These are phyloP conservation scores for Caenorhabditis sinica DNA, from an alignment of 2,888 invertebrate genomes.

Conservation along the genomic window DNA sequence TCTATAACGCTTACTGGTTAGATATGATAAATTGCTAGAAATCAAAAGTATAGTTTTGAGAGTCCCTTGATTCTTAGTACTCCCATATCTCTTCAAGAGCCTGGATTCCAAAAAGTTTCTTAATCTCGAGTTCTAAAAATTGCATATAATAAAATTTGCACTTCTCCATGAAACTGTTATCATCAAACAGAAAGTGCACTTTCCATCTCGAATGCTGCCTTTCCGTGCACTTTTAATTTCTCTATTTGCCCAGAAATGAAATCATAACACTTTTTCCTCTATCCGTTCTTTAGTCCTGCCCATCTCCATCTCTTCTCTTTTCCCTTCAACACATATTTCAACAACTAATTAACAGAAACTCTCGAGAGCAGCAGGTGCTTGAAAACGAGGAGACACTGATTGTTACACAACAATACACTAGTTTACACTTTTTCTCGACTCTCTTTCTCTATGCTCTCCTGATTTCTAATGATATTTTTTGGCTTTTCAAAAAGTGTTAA, in stretches of 20 bases:
- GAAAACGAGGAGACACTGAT: conserved; percentile 39
- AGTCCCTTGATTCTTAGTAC: no score
- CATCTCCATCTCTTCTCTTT: background rate
- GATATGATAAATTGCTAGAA: no score
- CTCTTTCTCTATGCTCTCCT: conserved; percentile 23
- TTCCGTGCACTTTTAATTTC: conserved; percentile 2
- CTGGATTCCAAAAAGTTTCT: no score
- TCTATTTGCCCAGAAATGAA: background rate
- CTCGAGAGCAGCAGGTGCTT: conserved; percentile 63
- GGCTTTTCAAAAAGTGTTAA: conserved; percentile 34
- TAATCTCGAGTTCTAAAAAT: background rate
- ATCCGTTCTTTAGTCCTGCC: conserved; percentile 46
- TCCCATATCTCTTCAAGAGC: no score
- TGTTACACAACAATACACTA: conserved; percentile 59
- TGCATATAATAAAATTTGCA: background rate
- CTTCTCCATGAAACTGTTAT: background rate
- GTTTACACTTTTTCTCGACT: conserved; percentile 44
- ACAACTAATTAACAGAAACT: conserved; percentile 59
- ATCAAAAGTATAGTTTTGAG: background rate
- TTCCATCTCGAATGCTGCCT: background rate
- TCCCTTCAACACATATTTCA: conserved; percentile 28
- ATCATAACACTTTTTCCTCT: background rate
- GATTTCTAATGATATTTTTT: conserved; percentile 1
- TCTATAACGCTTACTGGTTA: no score
- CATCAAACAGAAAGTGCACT: background rate